Evolutionary conservation across 2,797 vertebrate genomes (phyloP), one percentile per base, ranked within the genome.

Genomic region (Siniperca obscura): DNA sequence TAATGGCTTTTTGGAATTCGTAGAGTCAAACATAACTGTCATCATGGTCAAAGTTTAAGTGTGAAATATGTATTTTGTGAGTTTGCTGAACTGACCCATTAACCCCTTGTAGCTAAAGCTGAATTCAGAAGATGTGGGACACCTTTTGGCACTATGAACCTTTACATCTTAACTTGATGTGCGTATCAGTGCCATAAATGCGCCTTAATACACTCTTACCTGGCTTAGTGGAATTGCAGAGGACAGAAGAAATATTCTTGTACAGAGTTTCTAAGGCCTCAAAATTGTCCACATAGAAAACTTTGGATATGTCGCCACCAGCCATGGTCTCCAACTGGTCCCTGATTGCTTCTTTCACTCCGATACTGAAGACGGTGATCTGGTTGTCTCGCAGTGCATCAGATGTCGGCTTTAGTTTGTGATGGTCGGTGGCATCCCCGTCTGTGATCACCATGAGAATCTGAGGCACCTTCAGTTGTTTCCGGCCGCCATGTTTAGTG

Each of bases 401-500:
- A 5, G 92, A 78, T 4, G 52, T 17, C 10, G 11, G 7, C 8
- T 48, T 21, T 60, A 96, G 84, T 0, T 66, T 14, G 0, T 8
- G 0, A 1, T 0, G 17, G 64, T 95, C 93, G 2, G 70, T 82
- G 8, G 95, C 92, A 0, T 34, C 22, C 5, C 95, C 94, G 36
- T 95, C 95, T 12, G 95, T 96, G 73, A 97, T 93, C 53, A 96
- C 87, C 68, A 95, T 86, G 40, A 96, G 74, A 27, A 96, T 87
- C 80, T 93, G 92, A 19, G 92, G 81, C 22, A 95, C 74, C 0
- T 80, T 60, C 8, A 4, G 14, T 19, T 30, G 53, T 3, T 19
- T 56, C 14, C 93, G 85, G 1, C 95, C 94, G 0, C 95, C 94
- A 3, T 92, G 38, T 21, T 36, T 4, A 40, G 70, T 21, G 0